phyloP scores from a whole-genome alignment of 2,888 invertebrate genomes.

The Cephus spinipes region DNA sequence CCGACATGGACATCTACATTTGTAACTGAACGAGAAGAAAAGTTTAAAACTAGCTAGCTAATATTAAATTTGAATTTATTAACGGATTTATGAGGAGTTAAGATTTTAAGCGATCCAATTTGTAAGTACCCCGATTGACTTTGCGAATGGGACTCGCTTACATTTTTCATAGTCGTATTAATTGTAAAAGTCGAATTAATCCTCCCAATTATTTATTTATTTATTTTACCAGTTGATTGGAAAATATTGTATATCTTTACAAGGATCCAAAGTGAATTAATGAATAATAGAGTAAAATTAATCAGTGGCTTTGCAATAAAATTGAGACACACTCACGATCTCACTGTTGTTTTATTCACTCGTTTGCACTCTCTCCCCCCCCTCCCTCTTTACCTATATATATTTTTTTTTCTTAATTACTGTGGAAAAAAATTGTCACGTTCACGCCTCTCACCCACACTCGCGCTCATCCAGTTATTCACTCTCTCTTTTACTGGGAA shows the following conservation, averaged over 20 bases:
- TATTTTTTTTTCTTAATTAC: not conserved
- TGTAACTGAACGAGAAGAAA: slow-evolving; percentile 6
- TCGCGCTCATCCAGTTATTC: not conserved
- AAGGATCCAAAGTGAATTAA: not conserved
- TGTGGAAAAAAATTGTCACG: not conserved
- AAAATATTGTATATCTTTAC: not conserved
- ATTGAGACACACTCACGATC: not conserved
- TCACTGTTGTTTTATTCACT: not conserved
- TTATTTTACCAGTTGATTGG: slow-evolving; percentile 1
- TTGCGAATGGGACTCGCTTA: not conserved
- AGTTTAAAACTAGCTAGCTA: not conserved
- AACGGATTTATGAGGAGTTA: not conserved
- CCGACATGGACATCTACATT: slow-evolving; percentile 1
- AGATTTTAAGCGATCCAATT: not conserved
- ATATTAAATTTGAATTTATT: not conserved
- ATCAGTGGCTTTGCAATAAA: slow-evolving; percentile 4
- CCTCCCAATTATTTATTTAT: slow-evolving; percentile 10
- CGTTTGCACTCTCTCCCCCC: not conserved
- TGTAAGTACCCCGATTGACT: too few species aligned
- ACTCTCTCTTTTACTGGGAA: not conserved
- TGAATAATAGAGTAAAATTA: not conserved
- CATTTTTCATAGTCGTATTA: not conserved
- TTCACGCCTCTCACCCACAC: not conserved
- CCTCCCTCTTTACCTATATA: not conserved
- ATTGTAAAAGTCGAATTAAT: not conserved